Percentiles rank a stretch among this genome's conserved stretches.
Evolutionary conservation across 2,113 vertebrate species (phyloP).

Genomic region (Empidonax traillii): DNA sequence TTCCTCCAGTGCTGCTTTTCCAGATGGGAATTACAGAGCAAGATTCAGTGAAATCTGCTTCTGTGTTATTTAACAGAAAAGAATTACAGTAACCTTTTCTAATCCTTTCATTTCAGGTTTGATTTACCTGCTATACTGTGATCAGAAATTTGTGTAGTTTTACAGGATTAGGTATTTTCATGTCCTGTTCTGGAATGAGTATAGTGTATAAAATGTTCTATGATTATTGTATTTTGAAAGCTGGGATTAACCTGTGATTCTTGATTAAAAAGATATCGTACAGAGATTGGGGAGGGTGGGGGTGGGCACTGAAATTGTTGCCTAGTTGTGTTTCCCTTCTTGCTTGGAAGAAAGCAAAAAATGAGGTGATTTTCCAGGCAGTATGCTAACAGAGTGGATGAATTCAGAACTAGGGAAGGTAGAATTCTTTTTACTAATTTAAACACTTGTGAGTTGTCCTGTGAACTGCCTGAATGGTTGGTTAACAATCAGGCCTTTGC

Average conservation of each 20-base stretch:
- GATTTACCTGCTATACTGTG: constrained; percentile 86
- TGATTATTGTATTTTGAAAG: constrained; percentile 77
- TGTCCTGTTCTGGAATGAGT: constrained; percentile 83
- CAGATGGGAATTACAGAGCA: constrained; percentile 78
- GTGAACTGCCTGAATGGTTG: not conserved
- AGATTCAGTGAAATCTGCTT: constrained; percentile 90
- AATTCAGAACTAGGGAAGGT: not conserved
- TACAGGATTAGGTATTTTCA: constrained; percentile 85
- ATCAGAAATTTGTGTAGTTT: constrained; percentile 81
- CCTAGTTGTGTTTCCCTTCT: not conserved
- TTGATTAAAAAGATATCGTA: constrained; percentile 75
- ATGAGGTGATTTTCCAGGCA: not conserved
- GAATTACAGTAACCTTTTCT: constrained; percentile 76
- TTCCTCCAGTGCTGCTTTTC: constrained; percentile 63
- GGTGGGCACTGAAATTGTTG: not conserved
- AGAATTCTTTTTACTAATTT: not conserved
- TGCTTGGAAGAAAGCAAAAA: not conserved
- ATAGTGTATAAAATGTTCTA: constrained; percentile 65
- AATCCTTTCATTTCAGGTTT: constrained; percentile 88
- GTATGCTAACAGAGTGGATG: not conserved
- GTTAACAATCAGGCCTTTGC: not conserved
- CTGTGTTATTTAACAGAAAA: constrained; percentile 84
- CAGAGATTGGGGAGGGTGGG: not conserved
- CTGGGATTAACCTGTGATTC: constrained; percentile 84
- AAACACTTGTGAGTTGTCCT: not conserved